A percentile compares a stretch with the other conserved stretches of the same genome.
Conservation (phyloP, 2,113 vertebrate genomes). For the Esox niger region DNA sequence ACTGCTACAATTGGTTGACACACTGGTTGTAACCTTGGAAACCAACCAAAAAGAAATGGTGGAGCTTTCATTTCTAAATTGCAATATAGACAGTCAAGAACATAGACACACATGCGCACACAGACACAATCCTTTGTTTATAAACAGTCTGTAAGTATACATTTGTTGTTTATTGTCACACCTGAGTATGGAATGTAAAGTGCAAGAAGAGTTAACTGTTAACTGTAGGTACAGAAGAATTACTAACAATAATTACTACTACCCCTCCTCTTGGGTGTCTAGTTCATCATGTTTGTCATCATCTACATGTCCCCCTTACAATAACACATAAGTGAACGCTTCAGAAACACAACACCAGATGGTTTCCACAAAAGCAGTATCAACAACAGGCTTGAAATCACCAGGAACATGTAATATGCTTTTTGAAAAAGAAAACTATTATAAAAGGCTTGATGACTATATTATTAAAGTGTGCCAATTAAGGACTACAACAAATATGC, state of each 20-base stretch:
- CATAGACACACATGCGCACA: not conserved
- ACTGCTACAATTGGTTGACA: constrained; percentile 55
- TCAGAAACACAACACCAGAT: constrained; percentile 48
- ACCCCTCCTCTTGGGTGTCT: constrained; percentile 37
- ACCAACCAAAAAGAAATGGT: constrained; percentile 37
- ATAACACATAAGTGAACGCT: constrained; percentile 21
- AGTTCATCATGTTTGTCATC: constrained; percentile 59
- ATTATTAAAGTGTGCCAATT: too few species aligned
- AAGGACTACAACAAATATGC: too few species aligned
- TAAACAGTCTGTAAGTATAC: constrained; percentile 22
- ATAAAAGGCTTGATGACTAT: too few species aligned
- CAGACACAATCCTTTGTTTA: constrained; percentile 5
- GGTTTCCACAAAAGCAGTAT: constrained; percentile 6
- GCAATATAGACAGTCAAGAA: constrained; percentile 30
- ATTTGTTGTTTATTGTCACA: constrained; percentile 38
- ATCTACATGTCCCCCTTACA: constrained; percentile 39
- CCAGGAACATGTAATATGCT: not conserved
- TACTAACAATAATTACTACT: too few species aligned
- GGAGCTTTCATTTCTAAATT: constrained; percentile 45
- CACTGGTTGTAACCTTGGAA: constrained; percentile 57
- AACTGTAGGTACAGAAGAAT: not conserved
- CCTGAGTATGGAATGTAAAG: constrained; percentile 38
- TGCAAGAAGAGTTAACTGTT: not conserved
- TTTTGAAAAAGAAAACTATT: too few species aligned
- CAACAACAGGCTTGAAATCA: not conserved